Evolutionary conservation across 2,888 invertebrate species (phyloP).

Genomic region (Noctua janthina): DNA sequence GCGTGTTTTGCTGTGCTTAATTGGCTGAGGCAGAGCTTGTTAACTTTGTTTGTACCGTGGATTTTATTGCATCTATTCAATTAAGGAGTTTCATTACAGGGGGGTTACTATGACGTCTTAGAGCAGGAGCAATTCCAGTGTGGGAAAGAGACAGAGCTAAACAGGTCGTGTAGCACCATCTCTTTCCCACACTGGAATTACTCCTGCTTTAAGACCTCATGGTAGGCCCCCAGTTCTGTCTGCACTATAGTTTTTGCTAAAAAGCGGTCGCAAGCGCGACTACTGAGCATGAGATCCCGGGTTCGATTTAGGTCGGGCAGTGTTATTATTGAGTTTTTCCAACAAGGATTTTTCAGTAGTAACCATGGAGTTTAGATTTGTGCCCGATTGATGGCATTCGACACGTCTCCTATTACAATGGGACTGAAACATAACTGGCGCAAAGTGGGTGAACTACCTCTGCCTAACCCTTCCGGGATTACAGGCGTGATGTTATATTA

Average conservation of each 20-base stretch:
- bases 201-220: too few species aligned
- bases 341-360: not conserved
- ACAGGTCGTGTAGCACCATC: too few species aligned
- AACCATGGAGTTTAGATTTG: not conserved
- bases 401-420: not conserved
- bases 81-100: not conserved
- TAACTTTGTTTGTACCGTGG: not conserved
- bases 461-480: not conserved
- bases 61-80: not conserved
- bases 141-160: too few species aligned
- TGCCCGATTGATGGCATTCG: not conserved
- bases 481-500: not conserved
- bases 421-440: not conserved
- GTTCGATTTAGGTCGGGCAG: not conserved
- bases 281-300: not conserved
- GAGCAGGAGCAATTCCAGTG: too few species aligned
- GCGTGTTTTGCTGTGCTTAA: conserved; percentile 42
- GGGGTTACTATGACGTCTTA: too few species aligned
- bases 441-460: not conserved
- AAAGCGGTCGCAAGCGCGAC: not conserved
- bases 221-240: not conserved
- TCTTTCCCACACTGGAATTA: too few species aligned
- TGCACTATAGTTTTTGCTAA: not conserved
- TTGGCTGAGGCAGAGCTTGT: conserved; percentile 23
- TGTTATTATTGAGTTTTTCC: not conserved